A percentile compares a stretch with the other conserved stretches of the same genome.
These are phyloP conservation scores for Phycodurus eques DNA, from an alignment of 2,113 vertebrate genomes.

Conservation along the genomic window DNA sequence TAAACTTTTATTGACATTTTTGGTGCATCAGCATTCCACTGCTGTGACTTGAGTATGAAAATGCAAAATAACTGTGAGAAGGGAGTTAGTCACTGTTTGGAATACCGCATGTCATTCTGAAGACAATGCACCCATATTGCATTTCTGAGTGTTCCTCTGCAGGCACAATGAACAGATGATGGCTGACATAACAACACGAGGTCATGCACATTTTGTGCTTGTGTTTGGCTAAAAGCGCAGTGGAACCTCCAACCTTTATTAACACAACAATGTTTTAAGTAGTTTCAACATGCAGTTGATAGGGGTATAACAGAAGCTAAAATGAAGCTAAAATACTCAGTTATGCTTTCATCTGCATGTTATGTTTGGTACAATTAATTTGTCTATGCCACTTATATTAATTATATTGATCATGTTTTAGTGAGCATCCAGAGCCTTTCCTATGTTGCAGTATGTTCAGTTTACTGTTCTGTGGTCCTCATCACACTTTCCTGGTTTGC, in stretches of 20 bases:
- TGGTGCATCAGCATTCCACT: background rate
- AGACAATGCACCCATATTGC: background rate
- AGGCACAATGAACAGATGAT: background rate
- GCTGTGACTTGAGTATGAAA: background rate
- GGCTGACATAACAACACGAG: background rate
- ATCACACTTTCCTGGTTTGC: too few species aligned
- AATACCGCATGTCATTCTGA: background rate
- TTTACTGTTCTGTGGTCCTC: too few species aligned
- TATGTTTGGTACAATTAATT: background rate
- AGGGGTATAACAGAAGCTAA: background rate
- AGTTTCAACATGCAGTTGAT: background rate
- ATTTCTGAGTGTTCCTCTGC: background rate
- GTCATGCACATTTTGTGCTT: background rate
- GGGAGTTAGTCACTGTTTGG: background rate
- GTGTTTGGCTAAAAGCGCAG: background rate
- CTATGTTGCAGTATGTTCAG: too few species aligned
- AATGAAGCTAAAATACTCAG: background rate
- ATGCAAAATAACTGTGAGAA: background rate
- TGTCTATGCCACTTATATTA: too few species aligned
- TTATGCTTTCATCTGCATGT: background rate
- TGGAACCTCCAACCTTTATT: background rate
- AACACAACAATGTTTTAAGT: background rate
- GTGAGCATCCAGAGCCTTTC: too few species aligned
- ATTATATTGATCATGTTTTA: too few species aligned
- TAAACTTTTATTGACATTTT: background rate